These are phyloP conservation scores for Chloromyia formosa DNA, from an alignment of 2,888 invertebrate species.

Conservation along the genomic window DNA sequence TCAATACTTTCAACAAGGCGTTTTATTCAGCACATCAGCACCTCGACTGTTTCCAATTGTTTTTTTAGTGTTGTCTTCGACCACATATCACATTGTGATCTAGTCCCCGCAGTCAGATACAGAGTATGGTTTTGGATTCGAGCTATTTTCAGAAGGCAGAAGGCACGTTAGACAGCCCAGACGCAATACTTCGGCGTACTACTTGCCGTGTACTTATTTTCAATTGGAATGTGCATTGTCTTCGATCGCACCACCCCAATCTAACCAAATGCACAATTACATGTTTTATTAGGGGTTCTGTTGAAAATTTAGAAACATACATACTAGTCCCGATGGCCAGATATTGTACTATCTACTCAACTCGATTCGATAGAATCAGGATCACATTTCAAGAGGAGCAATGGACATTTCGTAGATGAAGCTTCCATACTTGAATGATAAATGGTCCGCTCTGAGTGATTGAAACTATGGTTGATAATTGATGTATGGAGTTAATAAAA, in stretches of 20 bases:
- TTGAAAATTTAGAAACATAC: no score
- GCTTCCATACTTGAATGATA: no score
- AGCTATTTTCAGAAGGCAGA: constrained; percentile 24
- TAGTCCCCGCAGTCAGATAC: background rate
- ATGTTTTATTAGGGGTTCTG: no score
- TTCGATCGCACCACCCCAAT: background rate
- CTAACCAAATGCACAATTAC: no score
- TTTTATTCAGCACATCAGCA: constrained; percentile 38
- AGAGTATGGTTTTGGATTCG: background rate
- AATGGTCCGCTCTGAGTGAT: no score
- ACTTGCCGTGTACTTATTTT: constrained; percentile 5
- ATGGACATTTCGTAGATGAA: no score
- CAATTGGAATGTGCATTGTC: constrained; percentile 41
- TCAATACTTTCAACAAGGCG: constrained; percentile 35
- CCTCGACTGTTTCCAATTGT: constrained; percentile 8
- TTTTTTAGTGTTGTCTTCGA: constrained; percentile 2
- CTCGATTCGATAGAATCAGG: no score
- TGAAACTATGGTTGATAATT: no score
- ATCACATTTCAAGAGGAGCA: no score
- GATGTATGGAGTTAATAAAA: no score
- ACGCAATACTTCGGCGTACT: background rate
- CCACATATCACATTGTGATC: constrained; percentile 1
- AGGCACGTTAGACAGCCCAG: background rate
- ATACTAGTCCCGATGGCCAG: no score
- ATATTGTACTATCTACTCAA: no score